These are phyloP conservation scores for Brachyptera risi DNA, from an alignment of 2,888 invertebrate species.

Conservation along the genomic window DNA sequence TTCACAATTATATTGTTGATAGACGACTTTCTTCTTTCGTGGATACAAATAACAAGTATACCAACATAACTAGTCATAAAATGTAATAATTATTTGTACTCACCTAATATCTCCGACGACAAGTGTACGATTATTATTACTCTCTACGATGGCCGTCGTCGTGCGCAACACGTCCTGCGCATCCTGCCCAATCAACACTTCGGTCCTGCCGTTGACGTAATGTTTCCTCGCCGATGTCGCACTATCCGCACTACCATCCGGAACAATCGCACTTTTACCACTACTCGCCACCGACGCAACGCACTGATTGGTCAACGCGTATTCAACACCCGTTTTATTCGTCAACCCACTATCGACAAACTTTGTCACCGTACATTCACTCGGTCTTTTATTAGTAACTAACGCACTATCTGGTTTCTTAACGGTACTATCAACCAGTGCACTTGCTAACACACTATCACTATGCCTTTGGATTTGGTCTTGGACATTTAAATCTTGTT, in stretches of 20 bases:
- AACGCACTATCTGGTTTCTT: conserved; percentile 13
- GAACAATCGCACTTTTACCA: conserved; percentile 32
- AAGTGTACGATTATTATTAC: conserved; percentile 9
- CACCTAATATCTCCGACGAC: conserved; percentile 1
- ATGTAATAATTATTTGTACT: background rate
- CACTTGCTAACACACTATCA: too few relatives aligned
- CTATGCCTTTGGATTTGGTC: too few relatives aligned
- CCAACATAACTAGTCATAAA: too few relatives aligned
- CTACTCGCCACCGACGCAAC: conserved; percentile 36
- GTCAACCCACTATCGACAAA: conserved; percentile 5
- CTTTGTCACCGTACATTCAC: background rate
- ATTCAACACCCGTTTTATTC: background rate
- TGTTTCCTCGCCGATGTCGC: conserved; percentile 50
- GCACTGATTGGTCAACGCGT: conserved; percentile 34
- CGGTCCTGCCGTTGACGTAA: conserved; percentile 67
- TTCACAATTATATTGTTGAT: too few relatives aligned
- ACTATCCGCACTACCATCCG: conserved; percentile 38
- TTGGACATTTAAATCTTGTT: conserved; percentile 35
- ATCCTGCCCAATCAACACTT: conserved; percentile 62
- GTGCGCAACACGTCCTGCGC: conserved; percentile 49
- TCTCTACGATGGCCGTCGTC: conserved; percentile 56
- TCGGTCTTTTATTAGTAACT: background rate
- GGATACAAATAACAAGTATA: too few relatives aligned
- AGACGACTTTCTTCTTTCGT: too few relatives aligned
- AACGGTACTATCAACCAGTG: conserved; percentile 35